Conservation (phyloP, 2,888 invertebrate species). For the Ornithoptera priamus region DNA sequence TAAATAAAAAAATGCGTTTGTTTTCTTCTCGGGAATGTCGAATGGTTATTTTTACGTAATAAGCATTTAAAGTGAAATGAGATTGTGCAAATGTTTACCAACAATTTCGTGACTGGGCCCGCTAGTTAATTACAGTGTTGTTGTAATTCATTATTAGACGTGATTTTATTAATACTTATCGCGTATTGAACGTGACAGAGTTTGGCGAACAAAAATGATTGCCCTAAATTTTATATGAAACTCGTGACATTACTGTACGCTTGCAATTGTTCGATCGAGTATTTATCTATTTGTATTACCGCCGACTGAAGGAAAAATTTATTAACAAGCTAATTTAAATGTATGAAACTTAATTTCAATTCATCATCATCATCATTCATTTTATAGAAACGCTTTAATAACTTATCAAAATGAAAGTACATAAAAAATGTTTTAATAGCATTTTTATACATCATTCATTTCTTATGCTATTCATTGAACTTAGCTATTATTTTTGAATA, state of each 20-base stretch:
- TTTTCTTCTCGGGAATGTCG: conserved; percentile 22
- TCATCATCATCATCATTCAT: too few species aligned
- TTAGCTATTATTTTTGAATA: too few species aligned
- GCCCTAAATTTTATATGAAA: not conserved
- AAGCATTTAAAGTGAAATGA: conserved; percentile 13
- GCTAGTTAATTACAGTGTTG: conserved; percentile 20
- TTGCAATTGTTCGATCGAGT: not conserved
- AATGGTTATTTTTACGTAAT: conserved; percentile 19
- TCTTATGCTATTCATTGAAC: too few species aligned
- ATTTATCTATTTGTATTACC: conserved; percentile 1
- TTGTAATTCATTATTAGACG: conserved; percentile 14
- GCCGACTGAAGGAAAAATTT: not conserved
- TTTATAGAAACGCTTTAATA: too few species aligned
- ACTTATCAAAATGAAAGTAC: too few species aligned
- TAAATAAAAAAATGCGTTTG: conserved; percentile 7
- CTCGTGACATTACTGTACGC: not conserved
- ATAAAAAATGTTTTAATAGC: too few species aligned
- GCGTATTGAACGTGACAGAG: conserved; percentile 14
- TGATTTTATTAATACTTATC: conserved; percentile 12
- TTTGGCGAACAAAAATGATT: conserved; percentile 5
- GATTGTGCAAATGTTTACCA: conserved; percentile 20
- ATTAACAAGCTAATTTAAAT: not conserved
- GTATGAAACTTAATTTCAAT: too few species aligned
- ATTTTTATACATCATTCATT: too few species aligned
- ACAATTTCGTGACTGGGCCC: conserved; percentile 24